Evolutionary conservation across 2,113 vertebrate genomes (phyloP).

Genomic region (Phocoena sinus): DNA sequence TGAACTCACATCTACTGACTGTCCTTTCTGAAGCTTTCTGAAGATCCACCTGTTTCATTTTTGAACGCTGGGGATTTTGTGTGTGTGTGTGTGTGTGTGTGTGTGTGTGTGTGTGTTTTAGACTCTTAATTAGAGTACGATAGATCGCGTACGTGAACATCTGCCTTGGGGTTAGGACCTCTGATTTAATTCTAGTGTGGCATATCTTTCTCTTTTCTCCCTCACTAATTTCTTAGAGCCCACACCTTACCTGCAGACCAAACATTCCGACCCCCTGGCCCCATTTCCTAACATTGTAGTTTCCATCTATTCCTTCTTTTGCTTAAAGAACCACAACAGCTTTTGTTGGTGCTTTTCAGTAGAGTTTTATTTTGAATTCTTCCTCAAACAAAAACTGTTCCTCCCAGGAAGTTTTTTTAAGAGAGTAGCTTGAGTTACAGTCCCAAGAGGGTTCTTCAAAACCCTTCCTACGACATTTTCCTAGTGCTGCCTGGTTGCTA

Average conservation of each 20-base stretch:
- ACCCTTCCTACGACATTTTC: background rate
- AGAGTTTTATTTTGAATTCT: slow-evolving; percentile 38
- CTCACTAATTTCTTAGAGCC: background rate
- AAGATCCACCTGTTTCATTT: background rate
- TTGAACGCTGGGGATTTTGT: background rate
- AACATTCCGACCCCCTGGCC: fast-evolving
- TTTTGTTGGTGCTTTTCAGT: background rate
- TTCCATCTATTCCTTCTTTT: background rate
- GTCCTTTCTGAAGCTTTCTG: background rate
- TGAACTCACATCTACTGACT: background rate
- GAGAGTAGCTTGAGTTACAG: background rate
- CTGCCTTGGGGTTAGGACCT: background rate
- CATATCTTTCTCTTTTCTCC: background rate
- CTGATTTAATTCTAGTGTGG: background rate
- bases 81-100: background rate
- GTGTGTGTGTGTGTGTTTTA: background rate
- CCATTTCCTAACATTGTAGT: background rate
- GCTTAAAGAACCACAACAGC: background rate
- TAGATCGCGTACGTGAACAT: background rate
- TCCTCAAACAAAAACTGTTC: slow-evolving; percentile 48
- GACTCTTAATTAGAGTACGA: slow-evolving; percentile 10
- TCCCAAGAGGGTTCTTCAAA: slow-evolving; percentile 3
- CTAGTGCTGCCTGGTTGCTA: slow-evolving; percentile 7
- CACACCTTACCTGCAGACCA: background rate
- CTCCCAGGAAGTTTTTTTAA: background rate